phyloP scores from a whole-genome alignment of 2,113 vertebrate species.

The Neodontobutis hainanensis region DNA sequence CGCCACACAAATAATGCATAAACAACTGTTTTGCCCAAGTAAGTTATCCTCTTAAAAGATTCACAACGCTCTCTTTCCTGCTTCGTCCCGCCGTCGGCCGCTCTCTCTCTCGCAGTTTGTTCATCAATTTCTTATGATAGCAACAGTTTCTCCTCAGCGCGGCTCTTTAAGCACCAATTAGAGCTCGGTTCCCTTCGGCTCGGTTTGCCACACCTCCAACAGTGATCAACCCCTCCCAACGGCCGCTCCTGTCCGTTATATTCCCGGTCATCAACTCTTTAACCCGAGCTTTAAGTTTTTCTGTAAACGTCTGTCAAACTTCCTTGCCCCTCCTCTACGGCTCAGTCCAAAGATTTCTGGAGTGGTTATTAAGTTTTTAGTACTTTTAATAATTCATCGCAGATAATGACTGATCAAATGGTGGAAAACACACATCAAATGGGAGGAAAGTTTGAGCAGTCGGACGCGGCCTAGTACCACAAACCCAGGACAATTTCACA shows the following conservation, averaged over 20 bases:
- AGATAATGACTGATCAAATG: conserved; percentile 82
- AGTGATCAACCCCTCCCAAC: conserved; percentile 11
- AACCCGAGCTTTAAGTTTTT: conserved; percentile 2
- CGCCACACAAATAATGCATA: conserved; percentile 86
- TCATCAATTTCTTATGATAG: conserved; percentile 89
- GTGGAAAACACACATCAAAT: conserved; percentile 77
- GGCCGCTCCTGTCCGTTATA: neutral
- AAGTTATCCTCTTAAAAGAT: conserved; percentile 87
- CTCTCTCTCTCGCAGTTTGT: conserved; percentile 77
- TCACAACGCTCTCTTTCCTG: conserved; percentile 75
- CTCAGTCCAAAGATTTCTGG: conserved; percentile 50
- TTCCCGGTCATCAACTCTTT: neutral
- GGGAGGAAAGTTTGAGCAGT: conserved; percentile 49
- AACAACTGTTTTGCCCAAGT: conserved; percentile 88
- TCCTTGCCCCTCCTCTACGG: conserved; percentile 7
- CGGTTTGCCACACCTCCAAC: conserved; percentile 69
- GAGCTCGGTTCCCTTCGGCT: conserved; percentile 71
- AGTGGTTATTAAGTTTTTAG: conserved; percentile 82
- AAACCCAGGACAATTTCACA: conserved; percentile 12
- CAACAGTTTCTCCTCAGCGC: conserved; percentile 80
- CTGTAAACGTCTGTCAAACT: conserved; percentile 52
- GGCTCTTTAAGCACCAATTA: conserved; percentile 83
- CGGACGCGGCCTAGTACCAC: conserved; percentile 34
- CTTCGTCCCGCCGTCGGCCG: conserved; percentile 53
- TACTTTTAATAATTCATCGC: conserved; percentile 78